Evolutionary conservation across 1,140 invertebrate genomes (phyloP), one percentile per base, ranked within the genome.

Genomic region (Drosophila bifasciata): DNA sequence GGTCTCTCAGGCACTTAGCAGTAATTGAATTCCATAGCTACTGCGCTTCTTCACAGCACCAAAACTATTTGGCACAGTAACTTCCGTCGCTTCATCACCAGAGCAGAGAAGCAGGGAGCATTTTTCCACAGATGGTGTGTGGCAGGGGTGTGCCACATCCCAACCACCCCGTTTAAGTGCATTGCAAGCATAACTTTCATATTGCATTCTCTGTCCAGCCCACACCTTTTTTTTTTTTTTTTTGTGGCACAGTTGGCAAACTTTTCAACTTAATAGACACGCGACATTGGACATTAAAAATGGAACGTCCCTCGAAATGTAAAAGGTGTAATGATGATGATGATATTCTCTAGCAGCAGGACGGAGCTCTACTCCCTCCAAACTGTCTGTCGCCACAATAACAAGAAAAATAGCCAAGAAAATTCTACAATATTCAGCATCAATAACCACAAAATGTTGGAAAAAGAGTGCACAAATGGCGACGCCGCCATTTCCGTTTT

Each of bases 131-230:
- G 19, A 21, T 1, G 19, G 19, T 21, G 23, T 25, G 5, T 7
- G 23, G 23, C 7, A 25, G 8, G 9, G 19, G n/a, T 45, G n/a
- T n/a, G n/a, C n/a, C n/a, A n/a, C n/a, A n/a, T 3, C 16, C 13
- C 25, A 15, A 0, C 15, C 19, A 0, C 25, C 45, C 32, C 44
- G 17, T 36, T 19, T 36, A 83, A 83, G 64, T 75, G 79, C 63
- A 67, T 68, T 80, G 49, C 73, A 45, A 70, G 76, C 79, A 83
- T 79, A 83, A 83, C 80, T 84, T 67, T 51, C 69, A 79, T 75
- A 74, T 84, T 66, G 79, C 69, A 73, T 64, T 73, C 23, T 16
- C 32, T 13, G 32, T 1, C 0, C 32, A 1, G 28, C 32, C 3
- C 7, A 45, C 17, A 9, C 36, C 13, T 36, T 36, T 8, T 15